Base-by-base conservation (phyloP, 2,113 vertebrate species). In the Benitochromis conjunctus region DNA sequence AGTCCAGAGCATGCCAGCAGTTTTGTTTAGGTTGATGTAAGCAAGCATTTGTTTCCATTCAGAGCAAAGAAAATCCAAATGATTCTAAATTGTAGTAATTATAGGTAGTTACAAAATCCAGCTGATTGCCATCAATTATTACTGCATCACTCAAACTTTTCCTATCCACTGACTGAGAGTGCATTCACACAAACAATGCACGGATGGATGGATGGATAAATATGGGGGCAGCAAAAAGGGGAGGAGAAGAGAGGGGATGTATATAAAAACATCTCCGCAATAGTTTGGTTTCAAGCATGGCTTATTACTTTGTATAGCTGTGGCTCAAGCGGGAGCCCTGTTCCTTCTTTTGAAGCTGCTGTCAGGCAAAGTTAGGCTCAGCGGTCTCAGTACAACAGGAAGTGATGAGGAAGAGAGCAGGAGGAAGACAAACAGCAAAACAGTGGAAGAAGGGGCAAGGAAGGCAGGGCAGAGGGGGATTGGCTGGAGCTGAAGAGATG, bases 321-420 rank as follows among this genome's bases (percentile, higher is more conserved):
- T 71, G 64, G 82, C 46, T 90, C 46, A 84, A 82, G 58, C 79
- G 62, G 48, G 77, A 90, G 69, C 56, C 46, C 53, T 18, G 88
- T 81, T 87, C 83, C 82, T 87, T 58, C 58, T 86, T 90, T 86
- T 81, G 82, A 90, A 85, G 85, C 87, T 78, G 76, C 90, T 92
- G 92, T 92, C 91, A 89, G 82, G 55, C 34, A 78, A 57, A 51
- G 90, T 91, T 90, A 92, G 81, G 57, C 87, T 95, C 87, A 91
- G 26, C 58, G 24, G 64, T 46, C 53, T 74, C 74, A 29, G 82
- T 46, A 87, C 81, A 88, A 88, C 88, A 90, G 84, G 82, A 91
- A 88, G 56, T 78, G 81, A 90, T 2, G 46, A 84, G 18, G 24
- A 74, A 43, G 57, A 64, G 62, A 43, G 54, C 36, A 41, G 56